Evolutionary conservation across 2,888 invertebrate genomes (phyloP), one percentile per base, ranked within the genome.

Genomic region (Exephanes ischioxanthus): DNA sequence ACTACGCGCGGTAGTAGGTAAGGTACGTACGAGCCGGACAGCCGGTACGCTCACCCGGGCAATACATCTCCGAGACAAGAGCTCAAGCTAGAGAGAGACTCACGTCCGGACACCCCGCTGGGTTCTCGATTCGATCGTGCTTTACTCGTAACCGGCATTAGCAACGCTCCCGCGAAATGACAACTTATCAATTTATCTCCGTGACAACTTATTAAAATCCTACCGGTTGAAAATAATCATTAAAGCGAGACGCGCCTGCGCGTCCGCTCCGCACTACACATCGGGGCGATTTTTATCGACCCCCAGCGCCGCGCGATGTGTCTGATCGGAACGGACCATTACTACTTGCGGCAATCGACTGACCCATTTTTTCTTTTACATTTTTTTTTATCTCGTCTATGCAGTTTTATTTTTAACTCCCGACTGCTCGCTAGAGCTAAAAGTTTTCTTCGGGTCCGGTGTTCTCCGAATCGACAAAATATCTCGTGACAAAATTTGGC

Each of bases 51-150:
- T 81, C 53, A 45, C 53, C 81, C 77, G 37, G 58, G 55, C 68
- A 78, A 78, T 81, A 78, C 71, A 78, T 78, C 63, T 63, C 41
- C 30, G 48, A 14, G 26, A 26, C 61, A 58, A 61, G 61, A 61
- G 30, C 37, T 58, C 55, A 53, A 53, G 58, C 16, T n/a, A 26
- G 73, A 73, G 61, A 30, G 26, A 61, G 33, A 41, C 72, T 80
- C 83, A 84, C 77, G 79, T 80, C 68, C 77, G 67, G 87, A 86
- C 86, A 85, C 83, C 88, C 88, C 80, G 85, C 86, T 80, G 88
- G 61, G 86, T 87, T 86, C 79, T 79, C 87, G 80, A 85, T 85
- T 85, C 83, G 81, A 85, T 86, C 85, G 87, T 85, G 88, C 86
- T 87, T 86, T 84, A 86, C 83, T 82, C 85, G 78, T 79, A 83